Evolutionary conservation across 2,113 vertebrate species (phyloP), one percentile per base, ranked within the genome.

Genomic region (Geococcyx californianus): DNA sequence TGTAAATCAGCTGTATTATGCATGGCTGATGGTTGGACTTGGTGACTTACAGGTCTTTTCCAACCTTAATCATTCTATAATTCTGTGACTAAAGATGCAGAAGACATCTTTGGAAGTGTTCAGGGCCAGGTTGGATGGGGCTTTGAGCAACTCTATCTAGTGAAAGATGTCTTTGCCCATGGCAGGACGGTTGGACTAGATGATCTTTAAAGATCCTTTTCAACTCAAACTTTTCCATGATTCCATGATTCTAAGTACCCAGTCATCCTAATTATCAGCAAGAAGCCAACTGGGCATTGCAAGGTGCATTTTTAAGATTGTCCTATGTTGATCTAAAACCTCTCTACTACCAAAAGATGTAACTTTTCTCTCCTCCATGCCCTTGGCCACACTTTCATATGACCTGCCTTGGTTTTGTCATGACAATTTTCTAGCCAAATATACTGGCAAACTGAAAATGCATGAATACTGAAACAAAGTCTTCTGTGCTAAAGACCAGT

Each of bases 131-230:
- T 0, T 89, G 47, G 25, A 84, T 1, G 5, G 11, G 4, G 18
- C 49, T 76, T 38, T 31, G 45, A 80, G 49, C 2, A 60, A 19
- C 18, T 12, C 33, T 2, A 7, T 52, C 40, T 42, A 26, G 13
- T 33, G 47, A 5, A 83, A 86, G 6, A 0, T 20, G 6, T 25
- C 1, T 0, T 29, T 79, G 52, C 5, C 25, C 25, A 13, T 5
- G 12, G 29, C 19, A 55, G 19, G 3, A 1, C 3, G 2, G 13
- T 10, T 4, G 6, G 33, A 76, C 7, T 21, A 12, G 26, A 21
- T 38, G 19, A 29, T 59, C 36, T 67, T 45, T 59, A 79, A 51
- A 23, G 10, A 25, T 59, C 21, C 13, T 1, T n/a, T 87, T 16
- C 49, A 68, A 29, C 2, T 9, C 24, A 51, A 63, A 42, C 5